Percentiles rank a stretch among this genome's conserved stretches.
These are phyloP conservation scores for Gobiocypris rarus DNA, from an alignment of 2,113 vertebrate species.

Conservation along the genomic window DNA sequence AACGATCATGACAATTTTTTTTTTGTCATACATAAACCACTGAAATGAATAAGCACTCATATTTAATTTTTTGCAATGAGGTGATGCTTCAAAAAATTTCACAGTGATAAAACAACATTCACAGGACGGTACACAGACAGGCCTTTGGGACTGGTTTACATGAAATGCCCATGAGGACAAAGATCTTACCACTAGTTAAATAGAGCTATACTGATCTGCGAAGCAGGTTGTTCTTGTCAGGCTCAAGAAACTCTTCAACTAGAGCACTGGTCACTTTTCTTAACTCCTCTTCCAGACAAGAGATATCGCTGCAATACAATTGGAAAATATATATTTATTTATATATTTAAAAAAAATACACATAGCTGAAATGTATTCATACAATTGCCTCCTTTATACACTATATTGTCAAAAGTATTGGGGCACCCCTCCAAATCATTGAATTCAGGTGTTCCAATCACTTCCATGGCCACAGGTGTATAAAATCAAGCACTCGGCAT, in stretches of 20 bases:
- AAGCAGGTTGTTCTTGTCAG: slow-evolving; percentile 85
- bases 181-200: not conserved
- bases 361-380: too few relatives aligned
- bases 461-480: too few relatives aligned
- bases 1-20: not conserved
- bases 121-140: slow-evolving; percentile 6
- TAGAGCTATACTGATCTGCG: slow-evolving; percentile 77
- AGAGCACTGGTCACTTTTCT: slow-evolving; percentile 78
- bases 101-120: slow-evolving; percentile 44
- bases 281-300: slow-evolving; percentile 81
- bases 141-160: slow-evolving; percentile 15
- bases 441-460: too few relatives aligned
- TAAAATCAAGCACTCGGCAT: too few relatives aligned
- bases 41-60: not conserved
- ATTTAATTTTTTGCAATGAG: not conserved
- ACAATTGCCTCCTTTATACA: too few relatives aligned
- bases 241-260: slow-evolving; percentile 87
- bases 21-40: not conserved
- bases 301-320: slow-evolving; percentile 74
- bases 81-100: slow-evolving; percentile 36
- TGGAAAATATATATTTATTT: not conserved
- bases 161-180: slow-evolving; percentile 6
- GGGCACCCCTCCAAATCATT: too few relatives aligned
- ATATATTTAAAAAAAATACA: too few relatives aligned
- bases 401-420: too few relatives aligned